Evolutionary conservation across 2,113 vertebrate genomes (phyloP).

Genomic region (Equus przewalskii): DNA sequence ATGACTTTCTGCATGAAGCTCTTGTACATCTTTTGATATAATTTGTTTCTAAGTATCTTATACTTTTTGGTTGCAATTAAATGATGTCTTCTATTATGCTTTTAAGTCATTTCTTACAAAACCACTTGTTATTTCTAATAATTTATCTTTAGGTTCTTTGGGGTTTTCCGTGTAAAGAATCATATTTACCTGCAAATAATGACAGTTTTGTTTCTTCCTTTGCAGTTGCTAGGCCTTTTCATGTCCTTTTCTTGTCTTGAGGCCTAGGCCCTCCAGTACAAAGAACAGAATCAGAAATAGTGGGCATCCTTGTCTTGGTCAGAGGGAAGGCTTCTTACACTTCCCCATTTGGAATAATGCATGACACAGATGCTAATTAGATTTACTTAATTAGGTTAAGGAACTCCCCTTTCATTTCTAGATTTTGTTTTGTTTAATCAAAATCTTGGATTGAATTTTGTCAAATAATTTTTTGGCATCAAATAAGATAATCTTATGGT

Average conservation of each 20-base stretch:
- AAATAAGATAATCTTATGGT: background rate
- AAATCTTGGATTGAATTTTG: constrained; percentile 29
- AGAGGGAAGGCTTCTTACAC: background rate
- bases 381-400: constrained; percentile 3
- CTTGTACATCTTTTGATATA: background rate
- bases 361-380: background rate
- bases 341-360: background rate
- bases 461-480: background rate
- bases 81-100: background rate
- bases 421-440: background rate
- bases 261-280: background rate
- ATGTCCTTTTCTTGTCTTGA: constrained; percentile 1
- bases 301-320: background rate
- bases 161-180: background rate
- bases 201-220: background rate
- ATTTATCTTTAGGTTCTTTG: background rate
- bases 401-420: background rate
- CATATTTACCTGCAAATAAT: background rate
- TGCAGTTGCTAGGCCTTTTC: background rate
- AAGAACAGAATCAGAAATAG: background rate
- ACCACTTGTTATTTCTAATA: background rate
- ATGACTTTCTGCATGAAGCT: background rate
- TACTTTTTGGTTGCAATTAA: background rate
- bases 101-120: background rate
- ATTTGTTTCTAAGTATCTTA: background rate